Evolutionary conservation across 2,113 vertebrate genomes (phyloP), one percentile per base, ranked within the genome.

Genomic region (Stercorarius parasiticus): DNA sequence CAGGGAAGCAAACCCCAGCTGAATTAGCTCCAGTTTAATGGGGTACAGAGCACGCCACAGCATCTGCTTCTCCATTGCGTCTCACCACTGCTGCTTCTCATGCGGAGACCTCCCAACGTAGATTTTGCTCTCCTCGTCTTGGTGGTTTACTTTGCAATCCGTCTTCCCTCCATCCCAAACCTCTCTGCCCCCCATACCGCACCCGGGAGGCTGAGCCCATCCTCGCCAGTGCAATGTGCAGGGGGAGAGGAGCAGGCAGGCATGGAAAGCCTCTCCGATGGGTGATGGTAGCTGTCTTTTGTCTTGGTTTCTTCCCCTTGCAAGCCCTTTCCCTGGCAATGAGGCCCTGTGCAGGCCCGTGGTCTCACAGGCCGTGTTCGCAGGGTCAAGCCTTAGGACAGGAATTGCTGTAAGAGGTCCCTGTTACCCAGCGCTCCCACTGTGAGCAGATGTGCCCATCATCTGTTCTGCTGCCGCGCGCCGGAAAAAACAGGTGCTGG

Each of bases 241-340:
- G 34, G 27, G 40, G 15, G 9, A 38, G 29, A 16, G 66, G 5
- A 56, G 12, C 3, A 2, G 14, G 53, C 42, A 47, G 64, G 19
- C 8, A 0, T 2, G 50, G 52, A 36, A 21, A 58, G 20, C 9
- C 49, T 65, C 8, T 5, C 42, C 3, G 1, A 0, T 4, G 23
- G 20, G 42, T 3, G 5, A 13, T 3, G 30, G 21, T 13, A 6
- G 13, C 73, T 3, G 1, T 22, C 13, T 20, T 53, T 8, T 11
- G 21, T 4, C 17, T 64, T 15, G 36, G 10, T 34, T 34, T 23
- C 53, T 52, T 32, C 61, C 56, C 49, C 49, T 70, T 12, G 17
- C 32, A 11, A 25, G 7, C 18, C 58, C 47, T 72, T n/a, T 10
- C 55, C 43, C 8, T 3, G 19, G 10, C 58, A 18, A 3, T 0